phyloP scores from a whole-genome alignment of 1,140 invertebrate species.

The Lordiphosa stackelbergi region DNA sequence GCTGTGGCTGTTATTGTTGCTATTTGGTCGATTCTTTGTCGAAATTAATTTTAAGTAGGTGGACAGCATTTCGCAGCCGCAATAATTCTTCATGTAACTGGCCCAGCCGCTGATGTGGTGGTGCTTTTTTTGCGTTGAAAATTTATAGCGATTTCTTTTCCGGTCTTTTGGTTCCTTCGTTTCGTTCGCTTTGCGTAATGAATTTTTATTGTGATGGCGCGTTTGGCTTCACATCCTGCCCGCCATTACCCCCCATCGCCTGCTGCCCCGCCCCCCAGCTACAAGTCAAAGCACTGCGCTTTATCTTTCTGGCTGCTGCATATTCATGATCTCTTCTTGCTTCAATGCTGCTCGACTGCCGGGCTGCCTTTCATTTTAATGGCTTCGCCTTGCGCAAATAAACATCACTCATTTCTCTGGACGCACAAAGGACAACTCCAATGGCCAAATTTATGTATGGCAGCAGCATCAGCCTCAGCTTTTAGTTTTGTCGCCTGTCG shows the following conservation, averaged over 20 bases:
- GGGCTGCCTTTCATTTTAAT: slow-evolving; percentile 49
- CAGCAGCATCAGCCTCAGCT: slow-evolving; percentile 18
- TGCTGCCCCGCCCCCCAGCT: slow-evolving; percentile 7
- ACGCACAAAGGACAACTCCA: slow-evolving; percentile 13
- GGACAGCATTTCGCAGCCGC: slow-evolving; percentile 69
- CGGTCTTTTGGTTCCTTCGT: slow-evolving; percentile 53
- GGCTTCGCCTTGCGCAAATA: slow-evolving; percentile 47
- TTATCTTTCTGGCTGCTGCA: slow-evolving; percentile 58
- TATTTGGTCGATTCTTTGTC: slow-evolving; percentile 34
- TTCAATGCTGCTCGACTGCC: slow-evolving; percentile 2
- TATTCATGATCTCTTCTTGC: slow-evolving; percentile 59
- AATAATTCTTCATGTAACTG: slow-evolving; percentile 73
- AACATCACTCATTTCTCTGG: slow-evolving; percentile 65
- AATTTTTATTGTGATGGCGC: slow-evolving; percentile 74
- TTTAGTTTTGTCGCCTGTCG: slow-evolving; percentile 23
- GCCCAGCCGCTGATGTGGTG: slow-evolving; percentile 16
- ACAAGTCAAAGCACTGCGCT: slow-evolving; percentile 37
- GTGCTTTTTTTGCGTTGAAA: slow-evolving; percentile 42
- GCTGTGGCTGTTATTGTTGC: slow-evolving; percentile 18
- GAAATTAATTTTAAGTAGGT: slow-evolving; percentile 76
- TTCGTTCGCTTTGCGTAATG: slow-evolving; percentile 57
- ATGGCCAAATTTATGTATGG: slow-evolving; percentile 39
- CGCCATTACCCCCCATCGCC: background rate
- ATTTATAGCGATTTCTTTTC: slow-evolving; percentile 71
- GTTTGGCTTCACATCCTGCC: slow-evolving; percentile 61